A percentile compares a stretch with the other conserved stretches of the same genome.
These are phyloP conservation scores for Poicephalus meyeri DNA, from an alignment of 2,113 vertebrate genomes.

Conservation along the genomic window DNA sequence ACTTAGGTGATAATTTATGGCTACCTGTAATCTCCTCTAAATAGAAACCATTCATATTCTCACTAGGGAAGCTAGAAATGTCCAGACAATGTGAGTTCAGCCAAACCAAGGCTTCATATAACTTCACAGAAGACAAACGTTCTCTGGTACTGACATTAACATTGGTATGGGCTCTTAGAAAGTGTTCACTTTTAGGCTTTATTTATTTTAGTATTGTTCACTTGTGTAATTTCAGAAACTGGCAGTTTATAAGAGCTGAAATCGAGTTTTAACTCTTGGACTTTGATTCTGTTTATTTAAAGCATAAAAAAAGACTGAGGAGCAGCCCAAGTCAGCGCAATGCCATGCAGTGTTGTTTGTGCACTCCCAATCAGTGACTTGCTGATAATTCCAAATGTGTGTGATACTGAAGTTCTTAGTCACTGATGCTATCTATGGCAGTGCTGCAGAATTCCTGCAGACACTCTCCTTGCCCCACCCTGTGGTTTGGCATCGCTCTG, in stretches of 20 bases:
- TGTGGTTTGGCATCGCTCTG: not conserved
- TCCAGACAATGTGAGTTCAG: constrained; percentile 65
- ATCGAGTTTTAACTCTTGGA: constrained; percentile 5
- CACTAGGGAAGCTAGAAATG: constrained; percentile 44
- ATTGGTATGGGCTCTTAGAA: constrained; percentile 11
- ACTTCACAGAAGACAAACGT: constrained; percentile 13
- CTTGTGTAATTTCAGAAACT: constrained; percentile 27
- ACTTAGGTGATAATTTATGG: constrained; percentile 66
- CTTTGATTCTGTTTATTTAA: constrained; percentile 39
- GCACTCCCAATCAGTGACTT: not conserved
- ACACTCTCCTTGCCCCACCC: not conserved
- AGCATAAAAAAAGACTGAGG: not conserved
- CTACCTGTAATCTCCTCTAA: constrained; percentile 58
- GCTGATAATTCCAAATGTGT: not conserved
- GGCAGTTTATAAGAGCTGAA: constrained; percentile 6
- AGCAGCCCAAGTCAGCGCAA: not conserved
- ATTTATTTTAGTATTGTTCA: constrained; percentile 36
- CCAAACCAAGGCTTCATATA: constrained; percentile 50
- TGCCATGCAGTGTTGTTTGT: not conserved
- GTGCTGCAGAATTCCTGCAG: not conserved
- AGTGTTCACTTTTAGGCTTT: not conserved
- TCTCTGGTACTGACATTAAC: constrained; percentile 53
- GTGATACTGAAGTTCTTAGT: not conserved
- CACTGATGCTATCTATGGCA: not conserved
- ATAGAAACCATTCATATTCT: constrained; percentile 62